phyloP scores from a whole-genome alignment of 2,113 vertebrate species.

The Erythrocercus mccallii region DNA sequence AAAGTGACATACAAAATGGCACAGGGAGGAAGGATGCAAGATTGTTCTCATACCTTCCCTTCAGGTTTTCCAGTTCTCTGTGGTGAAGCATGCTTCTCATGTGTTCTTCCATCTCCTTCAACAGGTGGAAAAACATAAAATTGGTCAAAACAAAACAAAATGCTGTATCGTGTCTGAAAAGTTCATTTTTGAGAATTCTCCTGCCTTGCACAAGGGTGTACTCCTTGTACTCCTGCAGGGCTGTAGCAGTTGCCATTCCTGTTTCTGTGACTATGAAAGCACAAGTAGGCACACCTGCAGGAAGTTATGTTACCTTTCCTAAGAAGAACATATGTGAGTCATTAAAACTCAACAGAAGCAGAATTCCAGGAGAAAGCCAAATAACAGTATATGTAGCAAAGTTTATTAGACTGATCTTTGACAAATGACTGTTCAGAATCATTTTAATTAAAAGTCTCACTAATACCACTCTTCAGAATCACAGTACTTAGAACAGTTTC shows the following conservation, averaged over 20 bases:
- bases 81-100: constrained; percentile 98
- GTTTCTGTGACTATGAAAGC: not conserved
- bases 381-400: not conserved
- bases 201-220: not conserved
- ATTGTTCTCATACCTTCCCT: constrained; percentile 84
- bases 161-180: not conserved
- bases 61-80: constrained; percentile 95
- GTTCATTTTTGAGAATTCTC: not conserved
- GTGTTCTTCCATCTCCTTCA: constrained; percentile 95
- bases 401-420: not conserved
- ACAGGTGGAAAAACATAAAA: constrained; percentile 30
- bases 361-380: not conserved
- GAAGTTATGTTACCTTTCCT: not conserved
- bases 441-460: not conserved
- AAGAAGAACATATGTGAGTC: not conserved
- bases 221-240: not conserved
- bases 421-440: not conserved
- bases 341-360: not conserved
- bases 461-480: not conserved
- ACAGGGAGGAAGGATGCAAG: not conserved
- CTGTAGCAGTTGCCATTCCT: not conserved
- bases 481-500: not conserved
- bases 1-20: not conserved
- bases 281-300: not conserved
- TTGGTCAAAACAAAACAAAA: constrained; percentile 19